Evolutionary conservation across 2,797 vertebrate species (phyloP).

Genomic region (Orientallactaga sibirica): DNA sequence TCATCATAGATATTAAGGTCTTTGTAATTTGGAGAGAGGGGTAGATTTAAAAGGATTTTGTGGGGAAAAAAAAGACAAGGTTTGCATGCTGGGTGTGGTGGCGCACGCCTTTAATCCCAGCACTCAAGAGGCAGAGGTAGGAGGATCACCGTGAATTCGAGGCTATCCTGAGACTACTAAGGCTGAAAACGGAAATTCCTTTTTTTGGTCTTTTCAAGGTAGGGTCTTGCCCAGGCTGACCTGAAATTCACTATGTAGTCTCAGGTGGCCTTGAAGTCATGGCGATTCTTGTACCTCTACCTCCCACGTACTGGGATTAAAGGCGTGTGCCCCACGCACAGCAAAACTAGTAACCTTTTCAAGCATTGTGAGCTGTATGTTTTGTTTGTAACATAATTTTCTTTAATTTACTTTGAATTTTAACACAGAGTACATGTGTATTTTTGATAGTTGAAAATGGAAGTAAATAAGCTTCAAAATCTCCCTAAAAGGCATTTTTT

Average conservation of each 20-base stretch:
- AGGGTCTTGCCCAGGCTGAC: too few relatives aligned
- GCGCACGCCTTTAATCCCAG: too few relatives aligned
- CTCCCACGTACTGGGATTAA: too few relatives aligned
- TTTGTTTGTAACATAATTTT: constrained; percentile 55
- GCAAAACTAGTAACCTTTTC: constrained; percentile 28
- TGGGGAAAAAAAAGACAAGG: not conserved
- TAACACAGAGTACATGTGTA: constrained; percentile 22
- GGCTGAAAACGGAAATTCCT: too few relatives aligned
- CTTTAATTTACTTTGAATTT: constrained; percentile 54
- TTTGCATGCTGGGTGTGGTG: too few relatives aligned
- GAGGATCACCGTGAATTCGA: too few relatives aligned
- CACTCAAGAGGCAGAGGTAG: too few relatives aligned
- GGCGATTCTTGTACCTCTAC: too few relatives aligned
- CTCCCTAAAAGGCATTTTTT: not conserved
- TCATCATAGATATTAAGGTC: constrained; percentile 29
- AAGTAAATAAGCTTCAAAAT: constrained; percentile 24
- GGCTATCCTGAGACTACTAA: too few relatives aligned
- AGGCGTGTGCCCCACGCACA: not conserved
- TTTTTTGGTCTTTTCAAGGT: too few relatives aligned
- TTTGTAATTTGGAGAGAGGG: not conserved
- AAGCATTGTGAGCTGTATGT: not conserved
- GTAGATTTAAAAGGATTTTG: constrained; percentile 57
- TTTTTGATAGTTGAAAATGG: constrained; percentile 43
- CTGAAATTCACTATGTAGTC: too few relatives aligned
- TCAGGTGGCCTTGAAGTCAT: too few relatives aligned